phyloP scores from a whole-genome alignment of 2,888 invertebrate species.

The Drosophila antonietae region DNA sequence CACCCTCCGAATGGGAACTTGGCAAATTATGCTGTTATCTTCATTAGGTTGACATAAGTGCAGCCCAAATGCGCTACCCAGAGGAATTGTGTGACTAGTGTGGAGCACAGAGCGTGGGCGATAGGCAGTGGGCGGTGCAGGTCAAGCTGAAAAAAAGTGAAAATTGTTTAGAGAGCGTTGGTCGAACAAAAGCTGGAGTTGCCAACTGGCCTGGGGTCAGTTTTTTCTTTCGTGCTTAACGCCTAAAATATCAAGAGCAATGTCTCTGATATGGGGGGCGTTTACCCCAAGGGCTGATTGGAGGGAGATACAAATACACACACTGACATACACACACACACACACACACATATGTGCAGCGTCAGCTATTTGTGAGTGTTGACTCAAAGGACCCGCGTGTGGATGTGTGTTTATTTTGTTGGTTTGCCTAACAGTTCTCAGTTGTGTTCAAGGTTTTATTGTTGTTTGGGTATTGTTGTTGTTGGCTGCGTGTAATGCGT shows the following conservation, averaged over 20 bases:
- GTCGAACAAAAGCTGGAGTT: slow-evolving; percentile 43
- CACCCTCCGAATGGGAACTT: slow-evolving; percentile 38
- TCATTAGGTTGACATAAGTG: slow-evolving; percentile 80
- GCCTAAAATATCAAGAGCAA: slow-evolving; percentile 74
- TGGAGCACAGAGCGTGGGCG: neutral
- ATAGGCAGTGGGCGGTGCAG: slow-evolving; percentile 10
- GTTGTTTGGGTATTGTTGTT: slow-evolving; percentile 40
- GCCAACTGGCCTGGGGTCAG: slow-evolving; percentile 54
- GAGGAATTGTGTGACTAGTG: slow-evolving; percentile 59
- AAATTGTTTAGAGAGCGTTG: slow-evolving; percentile 74
- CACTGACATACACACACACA: slow-evolving; percentile 26
- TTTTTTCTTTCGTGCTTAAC: slow-evolving; percentile 52
- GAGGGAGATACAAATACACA: slow-evolving; percentile 1
- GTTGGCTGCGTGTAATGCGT: slow-evolving; percentile 74
- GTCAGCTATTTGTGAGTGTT: slow-evolving; percentile 69
- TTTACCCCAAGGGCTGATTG: slow-evolving; percentile 47
- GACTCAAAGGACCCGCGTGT: slow-evolving; percentile 56
- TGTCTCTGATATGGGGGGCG: slow-evolving; percentile 65
- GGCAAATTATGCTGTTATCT: slow-evolving; percentile 80
- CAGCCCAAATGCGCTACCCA: slow-evolving; percentile 77
- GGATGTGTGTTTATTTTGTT: slow-evolving; percentile 14
- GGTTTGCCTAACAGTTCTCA: slow-evolving; percentile 38
- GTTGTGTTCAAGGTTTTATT: slow-evolving; percentile 57
- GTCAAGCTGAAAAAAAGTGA: slow-evolving; percentile 52
- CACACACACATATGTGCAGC: slow-evolving; percentile 67